Percentiles rank a stretch among this genome's conserved stretches.
Evolutionary conservation across 2,113 vertebrate genomes (phyloP).

Genomic region (Euleptes europaea): DNA sequence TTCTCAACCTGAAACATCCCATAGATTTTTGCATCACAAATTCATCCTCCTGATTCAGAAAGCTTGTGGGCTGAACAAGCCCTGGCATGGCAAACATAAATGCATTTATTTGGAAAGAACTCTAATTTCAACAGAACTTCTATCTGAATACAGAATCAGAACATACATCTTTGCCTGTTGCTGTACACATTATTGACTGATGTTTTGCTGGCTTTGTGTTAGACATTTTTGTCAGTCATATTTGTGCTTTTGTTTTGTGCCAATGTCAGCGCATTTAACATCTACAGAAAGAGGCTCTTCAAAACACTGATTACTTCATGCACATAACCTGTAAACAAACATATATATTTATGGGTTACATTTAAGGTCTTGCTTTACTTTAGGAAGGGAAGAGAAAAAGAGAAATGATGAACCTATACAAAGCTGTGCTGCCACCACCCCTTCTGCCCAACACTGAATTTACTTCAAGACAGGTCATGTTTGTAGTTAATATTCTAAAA

Average conservation of each 20-base stretch:
- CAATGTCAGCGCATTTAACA: not conserved
- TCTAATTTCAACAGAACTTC: not conserved
- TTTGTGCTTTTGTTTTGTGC: slow-evolving; percentile 17
- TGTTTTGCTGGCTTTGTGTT: not conserved
- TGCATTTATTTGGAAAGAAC: not conserved
- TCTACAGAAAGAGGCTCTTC: not conserved
- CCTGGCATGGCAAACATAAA: not conserved
- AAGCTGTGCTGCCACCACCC: not conserved
- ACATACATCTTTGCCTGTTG: not conserved
- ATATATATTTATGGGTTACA: not conserved
- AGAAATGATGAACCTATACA: not conserved
- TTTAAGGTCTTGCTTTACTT: not conserved
- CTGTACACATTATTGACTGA: not conserved
- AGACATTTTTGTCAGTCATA: not conserved
- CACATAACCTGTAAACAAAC: not conserved
- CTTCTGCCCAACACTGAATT: too few relatives aligned
- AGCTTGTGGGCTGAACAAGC: slow-evolving; percentile 26
- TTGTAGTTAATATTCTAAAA: too few relatives aligned
- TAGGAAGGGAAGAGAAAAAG: not conserved
- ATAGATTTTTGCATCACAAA: not conserved
- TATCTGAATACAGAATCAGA: not conserved
- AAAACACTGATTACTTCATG: not conserved
- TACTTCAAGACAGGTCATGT: too few relatives aligned
- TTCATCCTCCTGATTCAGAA: not conserved
- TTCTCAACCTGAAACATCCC: not conserved